Base-by-base conservation (phyloP, 2,113 vertebrate genomes). In the Lipophrys pholis region DNA sequence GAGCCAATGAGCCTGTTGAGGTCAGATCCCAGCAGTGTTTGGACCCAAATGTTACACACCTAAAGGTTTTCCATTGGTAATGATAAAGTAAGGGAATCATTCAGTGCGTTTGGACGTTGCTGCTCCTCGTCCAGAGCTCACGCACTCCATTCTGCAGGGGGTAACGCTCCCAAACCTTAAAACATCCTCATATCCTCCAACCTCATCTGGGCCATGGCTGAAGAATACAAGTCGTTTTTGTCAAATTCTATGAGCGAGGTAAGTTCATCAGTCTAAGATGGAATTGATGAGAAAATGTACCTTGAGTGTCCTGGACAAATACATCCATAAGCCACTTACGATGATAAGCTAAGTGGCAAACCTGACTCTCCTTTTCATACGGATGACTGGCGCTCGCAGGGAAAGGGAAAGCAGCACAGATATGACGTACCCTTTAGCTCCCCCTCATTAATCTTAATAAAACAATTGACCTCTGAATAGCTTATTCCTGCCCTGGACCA, bases 391-490 rank as follows among this genome's bases (percentile, higher is more conserved):
- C 62, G 78, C 87, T 89, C 82, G 69, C 69, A 82, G 78, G 76
- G 86, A 86, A 81, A 80, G 36, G 80, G 78, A 69, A 87, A 86
- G 83, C 80, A 57, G 85, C 55, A 35, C 86, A 88, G 91, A 90
- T 92, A 87, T 91, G 85, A 90, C 73, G 83, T 91, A 87, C 85
- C 90, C 85, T 90, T 87, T 89, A 82, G 76, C 82, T 84, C 86
- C 80, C 85, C 75, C 72, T 92, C 91, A 93, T 93, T 93, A 90
- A 90, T 94, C 91, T 92, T 93, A 91, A 94, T 93, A 91, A 91
- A 92, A 91, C 87, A 88, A 90, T 91, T 93, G 92, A 93, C 91
- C 92, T 86, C 83, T 85, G 90, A 90, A 92, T 92, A 89, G 84
- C 88, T 90, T 93, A 93, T 90, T 88, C 76, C 70, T 92, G 86